Evolutionary conservation across 2,888 invertebrate species (phyloP), one percentile per base, ranked within the genome.

Genomic region (Agelastica alni): DNA sequence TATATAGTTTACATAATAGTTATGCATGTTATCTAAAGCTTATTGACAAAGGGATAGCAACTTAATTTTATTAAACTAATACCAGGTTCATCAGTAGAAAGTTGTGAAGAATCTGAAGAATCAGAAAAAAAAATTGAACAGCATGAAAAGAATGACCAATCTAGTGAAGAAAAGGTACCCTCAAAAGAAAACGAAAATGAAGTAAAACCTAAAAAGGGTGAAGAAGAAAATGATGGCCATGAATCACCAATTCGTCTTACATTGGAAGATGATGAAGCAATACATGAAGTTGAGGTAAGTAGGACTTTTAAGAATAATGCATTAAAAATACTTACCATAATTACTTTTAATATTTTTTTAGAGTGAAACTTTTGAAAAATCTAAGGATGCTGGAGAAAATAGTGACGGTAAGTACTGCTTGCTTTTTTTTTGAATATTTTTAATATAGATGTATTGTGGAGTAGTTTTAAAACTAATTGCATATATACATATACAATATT

Each of bases 181-280:
- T n/a, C n/a, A n/a, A n/a, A n/a, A n/a, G n/a, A 12, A 1, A 36
- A 17, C 16, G 37, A 45, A 2, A 16, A 3, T 31, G 36, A 12
- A n/a, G 4, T 16, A 9, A 49, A 53, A 55, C 9, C 48, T 16
- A 43, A 43, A 46, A 36, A 4, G 9, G 17, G 6, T 3, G 39
- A 34, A n/a, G 51, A 48, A 37, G 62, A 60, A 31, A 56, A 53
- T 46, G 65, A 64, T 28, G 65, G 69, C 5, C 59, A 59, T 32
- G 68, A 70, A 32, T 60, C 63, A 18, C 66, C 69, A 20, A 70
- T 73, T 49, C 65, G 68, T 12, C 66, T 73, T 44, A 73, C 71
- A 17, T 63, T 73, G 45, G 74, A 74, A 55, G 73, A 74, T 61
- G 73, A 71, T 56, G 73, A 73, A 64, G 65, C 66, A 42, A 62